These are phyloP conservation scores for Casuarius casuarius DNA, from an alignment of 2,113 vertebrate species.

Conservation along the genomic window DNA sequence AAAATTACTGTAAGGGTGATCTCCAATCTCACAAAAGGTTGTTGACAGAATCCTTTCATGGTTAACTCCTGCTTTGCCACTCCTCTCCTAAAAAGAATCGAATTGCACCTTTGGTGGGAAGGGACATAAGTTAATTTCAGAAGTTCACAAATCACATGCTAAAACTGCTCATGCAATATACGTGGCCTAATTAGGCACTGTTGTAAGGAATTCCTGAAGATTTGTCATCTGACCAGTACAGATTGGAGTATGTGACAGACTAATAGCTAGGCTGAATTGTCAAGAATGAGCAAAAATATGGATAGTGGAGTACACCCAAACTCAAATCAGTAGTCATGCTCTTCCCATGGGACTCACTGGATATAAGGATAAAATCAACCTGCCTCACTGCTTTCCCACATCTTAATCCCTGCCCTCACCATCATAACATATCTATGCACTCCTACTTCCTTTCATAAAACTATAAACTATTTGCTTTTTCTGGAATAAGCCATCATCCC, in stretches of 20 bases:
- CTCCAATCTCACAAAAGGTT: background rate
- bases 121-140: background rate
- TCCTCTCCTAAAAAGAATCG: background rate
- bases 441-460: background rate
- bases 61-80: background rate
- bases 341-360: background rate
- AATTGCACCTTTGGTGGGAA: background rate
- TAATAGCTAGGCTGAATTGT: background rate
- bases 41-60: background rate
- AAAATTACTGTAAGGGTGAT: background rate
- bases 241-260: background rate
- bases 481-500: background rate
- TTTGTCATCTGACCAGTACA: background rate
- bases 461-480: background rate
- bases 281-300: background rate
- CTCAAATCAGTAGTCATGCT: background rate
- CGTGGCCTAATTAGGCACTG: background rate
- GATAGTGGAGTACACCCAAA: background rate
- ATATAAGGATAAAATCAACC: background rate
- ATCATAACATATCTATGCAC: background rate
- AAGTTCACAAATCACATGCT: background rate
- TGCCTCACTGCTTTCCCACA: background rate
- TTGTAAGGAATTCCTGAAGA: background rate
- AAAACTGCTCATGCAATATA: background rate
- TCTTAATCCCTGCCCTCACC: background rate